A percentile compares a stretch with the other conserved stretches of the same genome.
phyloP scores from a whole-genome alignment of 2,888 invertebrate genomes.

The Sarcophaga variegata region DNA sequence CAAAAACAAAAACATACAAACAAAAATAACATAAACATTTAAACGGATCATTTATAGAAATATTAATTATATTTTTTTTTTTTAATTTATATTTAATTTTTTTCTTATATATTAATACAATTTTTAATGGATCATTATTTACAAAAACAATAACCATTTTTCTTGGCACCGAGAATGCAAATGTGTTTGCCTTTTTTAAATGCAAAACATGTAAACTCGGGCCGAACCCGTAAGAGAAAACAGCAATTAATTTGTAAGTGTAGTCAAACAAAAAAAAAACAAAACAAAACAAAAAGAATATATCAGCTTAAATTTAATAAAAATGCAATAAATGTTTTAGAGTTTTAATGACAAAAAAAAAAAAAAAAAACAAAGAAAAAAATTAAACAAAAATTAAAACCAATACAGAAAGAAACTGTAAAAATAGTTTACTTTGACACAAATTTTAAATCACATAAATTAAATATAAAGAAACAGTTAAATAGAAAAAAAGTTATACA shows the following conservation, averaged over 20 bases:
- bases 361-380: conserved; percentile 32
- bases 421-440: conserved; percentile 46
- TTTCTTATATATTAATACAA: conserved; percentile 33
- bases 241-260: conserved; percentile 77
- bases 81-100: conserved; percentile 40
- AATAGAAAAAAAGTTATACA: conserved; percentile 18
- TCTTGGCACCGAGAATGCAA: conserved; percentile 59
- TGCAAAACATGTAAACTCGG: conserved; percentile 52
- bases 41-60: conserved; percentile 1
- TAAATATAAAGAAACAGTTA: conserved; percentile 7
- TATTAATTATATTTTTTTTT: conserved; percentile 31
- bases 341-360: conserved; percentile 46
- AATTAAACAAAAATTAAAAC: conserved; percentile 38
- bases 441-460: conserved; percentile 32
- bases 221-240: conserved; percentile 77
- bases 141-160: conserved; percentile 56
- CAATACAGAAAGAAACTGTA: conserved; percentile 29
- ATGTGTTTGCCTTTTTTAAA: conserved; percentile 53
- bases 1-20: conserved; percentile 38
- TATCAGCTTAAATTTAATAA: conserved; percentile 60
- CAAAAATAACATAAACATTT: conserved; percentile 24
- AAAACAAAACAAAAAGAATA: conserved; percentile 38
- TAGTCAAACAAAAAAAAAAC: conserved; percentile 64
- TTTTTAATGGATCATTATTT: conserved; percentile 48
- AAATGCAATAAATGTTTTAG: conserved; percentile 66